Evolutionary conservation across 2,888 invertebrate genomes (phyloP), one percentile per base, ranked within the genome.

Genomic region (Nebria salina): DNA sequence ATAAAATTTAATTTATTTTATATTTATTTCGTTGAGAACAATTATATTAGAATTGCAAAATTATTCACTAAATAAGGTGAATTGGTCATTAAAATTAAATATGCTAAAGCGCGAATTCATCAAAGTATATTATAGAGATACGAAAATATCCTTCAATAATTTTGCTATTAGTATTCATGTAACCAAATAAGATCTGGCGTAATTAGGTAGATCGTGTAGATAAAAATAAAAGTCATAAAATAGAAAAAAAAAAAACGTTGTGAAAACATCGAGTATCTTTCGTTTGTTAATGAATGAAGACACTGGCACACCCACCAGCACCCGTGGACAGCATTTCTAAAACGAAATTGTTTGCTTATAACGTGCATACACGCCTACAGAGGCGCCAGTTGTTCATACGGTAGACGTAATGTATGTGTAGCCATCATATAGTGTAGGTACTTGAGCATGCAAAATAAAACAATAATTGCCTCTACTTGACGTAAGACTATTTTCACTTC

Each of bases 281-380:
- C 73, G 72, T 72, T 72, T 42, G 64, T 43, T 79, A 79, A 79
- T 79, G 79, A 79, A 79, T 79, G 79, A 79, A 79, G 79, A 79
- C 74, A 65, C 79, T 65, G 79, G 74, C 75, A 73, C 79, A 79
- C 79, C 79, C 79, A 79, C 79, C 68, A 72, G 65, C 15, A 26
- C 26, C 34, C 20, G 34, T 25, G 5, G 66, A 66, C 66, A 65
- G 65, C 41, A 42, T n/a, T 70, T 26, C 70, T 43, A 64, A 76
- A 76, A 8, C 65, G 42, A 70, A 41, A 68, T 15, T 66, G 68
- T 68, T 76, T 76, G 68, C 68, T 26, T 43, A 76, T 26, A 41
- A 26, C 65, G 76, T 65, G 65, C 13, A 64, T 65, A 65, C 54
- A 64, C 74, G 79, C 79, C 79, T 64, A 79, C 79, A 68, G 41